These are phyloP conservation scores for Lordiphosa andalusiaca DNA, from an alignment of 2,888 invertebrate species.

Conservation along the genomic window DNA sequence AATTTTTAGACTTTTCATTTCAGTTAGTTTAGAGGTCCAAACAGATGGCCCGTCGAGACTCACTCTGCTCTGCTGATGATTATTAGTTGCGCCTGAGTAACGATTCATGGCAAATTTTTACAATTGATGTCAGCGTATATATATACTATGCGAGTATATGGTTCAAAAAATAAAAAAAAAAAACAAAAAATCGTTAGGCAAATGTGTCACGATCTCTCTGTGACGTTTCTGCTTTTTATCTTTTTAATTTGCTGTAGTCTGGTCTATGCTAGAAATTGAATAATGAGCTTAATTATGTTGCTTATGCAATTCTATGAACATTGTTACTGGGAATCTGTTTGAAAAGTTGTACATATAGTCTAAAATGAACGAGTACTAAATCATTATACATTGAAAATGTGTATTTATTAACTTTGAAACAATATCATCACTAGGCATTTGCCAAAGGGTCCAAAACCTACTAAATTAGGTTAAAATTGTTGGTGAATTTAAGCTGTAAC, in stretches of 20 bases:
- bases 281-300: slow-evolving; percentile 6
- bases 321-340: not conserved
- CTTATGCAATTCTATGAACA: no score
- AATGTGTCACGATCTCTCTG: slow-evolving; percentile 34
- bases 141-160: slow-evolving; percentile 32
- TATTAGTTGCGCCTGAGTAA: slow-evolving; percentile 43
- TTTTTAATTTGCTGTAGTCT: not conserved
- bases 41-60: slow-evolving; percentile 48
- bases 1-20: slow-evolving; percentile 64
- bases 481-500: no score
- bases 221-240: slow-evolving; percentile 11
- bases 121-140: slow-evolving; percentile 68
- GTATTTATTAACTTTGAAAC: no score
- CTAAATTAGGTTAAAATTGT: no score
- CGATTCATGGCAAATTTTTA: slow-evolving; percentile 25
- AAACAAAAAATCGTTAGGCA: slow-evolving; percentile 15
- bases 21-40: slow-evolving; percentile 43
- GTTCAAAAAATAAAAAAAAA: no score
- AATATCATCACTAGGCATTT: no score
- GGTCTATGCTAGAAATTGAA: not conserved
- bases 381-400: no score
- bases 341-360: no score
- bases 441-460: no score
- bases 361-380: no score
- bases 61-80: slow-evolving; percentile 26